Base-by-base conservation (phyloP, 2,797 vertebrate species). In the Anabas testudineus region DNA sequence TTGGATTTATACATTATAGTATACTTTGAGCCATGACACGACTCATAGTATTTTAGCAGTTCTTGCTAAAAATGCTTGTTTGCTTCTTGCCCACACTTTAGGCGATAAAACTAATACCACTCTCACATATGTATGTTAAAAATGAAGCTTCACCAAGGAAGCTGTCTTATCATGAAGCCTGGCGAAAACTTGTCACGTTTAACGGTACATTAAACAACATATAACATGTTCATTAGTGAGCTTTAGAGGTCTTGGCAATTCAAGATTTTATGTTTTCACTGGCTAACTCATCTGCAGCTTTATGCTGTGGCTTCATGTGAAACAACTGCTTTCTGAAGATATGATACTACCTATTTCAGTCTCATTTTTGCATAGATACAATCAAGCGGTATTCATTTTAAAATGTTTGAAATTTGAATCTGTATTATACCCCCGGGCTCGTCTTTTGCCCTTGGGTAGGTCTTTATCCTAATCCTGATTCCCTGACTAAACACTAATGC, bases 401-500 rank as follows among this genome's bases (percentile, higher is more conserved):
- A 8, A 2, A 10, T 32, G 53, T 8, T 39, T 45, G 70, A n/a
- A 56, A 68, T n/a, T 14, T 48, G 16, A 42, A 52, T 56, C 14
- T 45, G 34, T 5, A 24, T 36, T 41, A 19, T 24, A 39, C 18
- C 39, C 22, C 30, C 6, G 10, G 37, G 16, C 70, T 32, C 15
- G 13, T 63, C 28, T 76, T 45, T 49, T 39, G 51, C 45, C 55
- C n/a, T n/a, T n/a, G n/a, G n/a, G n/a, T n/a, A n/a, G n/a, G n/a
- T n/a, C n/a, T n/a, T n/a, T n/a, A n/a, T n/a, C n/a, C n/a, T n/a
- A n/a, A 22, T 41, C 30, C 47, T 13, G 10, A 49, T 41, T 52
- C 21, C 19, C 19, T 5, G 2, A 67, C 32, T 22, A 19, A 63
- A 80, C 47, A 41, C 64, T 58, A 63, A 47, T 7, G 36, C 49